Percentiles rank a stretch among this genome's conserved stretches.
These are phyloP conservation scores for Eospalax fontanierii DNA, from an alignment of 2,797 vertebrate genomes.

Conservation along the genomic window DNA sequence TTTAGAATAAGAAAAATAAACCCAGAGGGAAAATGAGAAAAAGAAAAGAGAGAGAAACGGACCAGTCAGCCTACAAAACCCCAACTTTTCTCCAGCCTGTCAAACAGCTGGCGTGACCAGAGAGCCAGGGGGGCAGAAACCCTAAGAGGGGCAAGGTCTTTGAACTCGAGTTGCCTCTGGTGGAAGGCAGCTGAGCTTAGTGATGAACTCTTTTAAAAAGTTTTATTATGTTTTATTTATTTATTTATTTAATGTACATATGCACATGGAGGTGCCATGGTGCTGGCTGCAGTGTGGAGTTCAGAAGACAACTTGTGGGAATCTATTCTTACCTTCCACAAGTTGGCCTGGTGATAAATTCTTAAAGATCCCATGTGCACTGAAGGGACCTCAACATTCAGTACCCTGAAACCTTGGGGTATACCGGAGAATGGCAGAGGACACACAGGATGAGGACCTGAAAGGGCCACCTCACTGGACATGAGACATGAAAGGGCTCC, in stretches of 20 bases:
- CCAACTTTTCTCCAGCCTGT: neutral
- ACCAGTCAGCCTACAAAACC: conserved; percentile 7
- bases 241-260: neutral
- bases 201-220: neutral
- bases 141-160: neutral
- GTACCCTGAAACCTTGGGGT: neutral
- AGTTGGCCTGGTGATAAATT: no score
- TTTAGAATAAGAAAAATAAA: conserved; percentile 49
- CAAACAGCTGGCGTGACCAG: neutral
- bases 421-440: neutral
- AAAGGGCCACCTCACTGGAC: rapidly evolving
- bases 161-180: neutral
- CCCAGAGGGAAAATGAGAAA: neutral
- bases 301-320: neutral
- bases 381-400: neutral
- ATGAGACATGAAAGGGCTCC: neutral
- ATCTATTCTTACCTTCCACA: neutral
- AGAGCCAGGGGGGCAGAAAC: neutral
- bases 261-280: neutral
- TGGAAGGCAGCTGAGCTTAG: neutral
- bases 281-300: neutral
- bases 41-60: conserved; percentile 15
- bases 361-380: neutral
- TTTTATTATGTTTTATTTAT: neutral
- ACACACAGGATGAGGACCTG: neutral